Conservation (phyloP, 2,888 invertebrate species). For the Nemoura dubitans region DNA sequence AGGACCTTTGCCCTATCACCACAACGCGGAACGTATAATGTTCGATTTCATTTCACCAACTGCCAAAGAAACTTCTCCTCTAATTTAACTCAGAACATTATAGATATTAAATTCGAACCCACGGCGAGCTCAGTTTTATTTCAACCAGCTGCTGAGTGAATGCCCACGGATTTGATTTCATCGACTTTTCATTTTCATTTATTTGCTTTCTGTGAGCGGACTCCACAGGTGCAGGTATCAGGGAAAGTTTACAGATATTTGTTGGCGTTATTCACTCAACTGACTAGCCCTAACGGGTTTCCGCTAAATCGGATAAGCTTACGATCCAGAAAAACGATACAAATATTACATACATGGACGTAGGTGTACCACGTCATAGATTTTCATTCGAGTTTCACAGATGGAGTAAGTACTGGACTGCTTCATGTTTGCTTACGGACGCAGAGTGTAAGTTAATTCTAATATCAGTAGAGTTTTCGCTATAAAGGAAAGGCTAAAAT, state of each 20-base stretch:
- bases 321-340: not conserved
- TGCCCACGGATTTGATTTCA: not conserved
- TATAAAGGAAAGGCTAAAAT: not conserved
- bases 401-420: not conserved
- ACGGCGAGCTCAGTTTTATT: not conserved
- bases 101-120: slow-evolving; percentile 27
- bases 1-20: not conserved
- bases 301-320: not conserved
- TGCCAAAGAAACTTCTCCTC: slow-evolving; percentile 32
- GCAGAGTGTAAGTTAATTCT: not conserved
- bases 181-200: not conserved
- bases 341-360: not conserved
- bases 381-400: not conserved
- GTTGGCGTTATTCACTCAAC: not conserved
- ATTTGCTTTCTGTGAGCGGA: not conserved
- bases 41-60: slow-evolving; percentile 39
- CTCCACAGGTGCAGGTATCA: not conserved
- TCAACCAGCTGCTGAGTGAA: not conserved
- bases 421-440: not conserved
- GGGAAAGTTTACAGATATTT: not conserved
- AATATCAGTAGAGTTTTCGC: not conserved
- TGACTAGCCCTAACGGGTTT: not conserved
- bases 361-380: not conserved
- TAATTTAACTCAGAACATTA: slow-evolving; percentile 32
- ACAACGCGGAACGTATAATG: slow-evolving; percentile 13